phyloP scores from a whole-genome alignment of 2,888 invertebrate genomes.

The Steinernema carpocapsae region DNA sequence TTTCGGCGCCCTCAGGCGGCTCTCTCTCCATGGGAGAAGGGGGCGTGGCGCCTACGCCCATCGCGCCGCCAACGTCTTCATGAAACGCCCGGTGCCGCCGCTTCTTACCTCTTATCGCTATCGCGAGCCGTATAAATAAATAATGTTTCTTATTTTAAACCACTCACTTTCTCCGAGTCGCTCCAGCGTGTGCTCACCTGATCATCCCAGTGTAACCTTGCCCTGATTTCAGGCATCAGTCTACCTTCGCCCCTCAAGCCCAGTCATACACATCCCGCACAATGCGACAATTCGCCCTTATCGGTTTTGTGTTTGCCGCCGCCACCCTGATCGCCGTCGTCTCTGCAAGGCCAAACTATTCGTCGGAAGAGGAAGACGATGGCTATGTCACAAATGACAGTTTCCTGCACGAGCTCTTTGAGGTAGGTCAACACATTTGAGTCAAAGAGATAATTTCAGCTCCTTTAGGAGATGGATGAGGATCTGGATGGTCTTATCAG shows the following conservation, averaged over 20 bases:
- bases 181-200: neutral
- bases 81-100: neutral
- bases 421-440: neutral
- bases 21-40: neutral
- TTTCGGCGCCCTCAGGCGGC: slow-evolving; percentile 11
- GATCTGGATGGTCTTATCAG: neutral
- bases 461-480: neutral
- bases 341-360: neutral
- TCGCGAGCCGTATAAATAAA: slow-evolving; percentile 32
- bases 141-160: slow-evolving; percentile 18
- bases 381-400: neutral
- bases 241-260: neutral
- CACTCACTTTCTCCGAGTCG: neutral
- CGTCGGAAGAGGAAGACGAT: neutral
- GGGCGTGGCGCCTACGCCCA: slow-evolving; percentile 33
- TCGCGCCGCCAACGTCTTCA: slow-evolving; percentile 10
- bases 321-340: neutral
- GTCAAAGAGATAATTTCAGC: neutral
- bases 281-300: neutral
- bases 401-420: slow-evolving; percentile 2
- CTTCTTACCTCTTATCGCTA: slow-evolving; percentile 19
- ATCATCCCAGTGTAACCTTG: neutral
- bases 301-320: neutral
- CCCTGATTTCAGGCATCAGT: neutral
- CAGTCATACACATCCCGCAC: neutral